Conservation (phyloP, 2,888 invertebrate genomes). For the Osmoderma eremita region DNA sequence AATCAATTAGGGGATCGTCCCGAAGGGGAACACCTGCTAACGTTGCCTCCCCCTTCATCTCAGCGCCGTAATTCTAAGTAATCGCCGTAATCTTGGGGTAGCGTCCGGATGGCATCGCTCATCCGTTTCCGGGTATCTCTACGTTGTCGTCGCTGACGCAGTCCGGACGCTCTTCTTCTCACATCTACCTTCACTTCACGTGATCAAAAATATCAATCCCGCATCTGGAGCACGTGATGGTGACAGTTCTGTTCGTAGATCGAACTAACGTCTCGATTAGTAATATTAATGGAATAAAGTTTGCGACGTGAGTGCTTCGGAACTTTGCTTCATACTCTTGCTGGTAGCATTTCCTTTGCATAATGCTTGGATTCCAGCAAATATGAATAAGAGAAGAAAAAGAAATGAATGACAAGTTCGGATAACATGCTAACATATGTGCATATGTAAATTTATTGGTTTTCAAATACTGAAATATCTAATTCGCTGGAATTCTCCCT, state of each 20-base stretch:
- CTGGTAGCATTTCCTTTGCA: neutral
- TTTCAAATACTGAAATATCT: no score
- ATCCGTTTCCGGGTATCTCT: constrained; percentile 50
- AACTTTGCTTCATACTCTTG: neutral
- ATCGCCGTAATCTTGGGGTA: constrained; percentile 43
- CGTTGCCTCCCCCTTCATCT: constrained; percentile 1
- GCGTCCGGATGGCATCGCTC: constrained; percentile 48
- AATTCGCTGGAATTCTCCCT: no score
- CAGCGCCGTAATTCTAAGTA: constrained; percentile 42
- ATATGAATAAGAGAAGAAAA: no score
- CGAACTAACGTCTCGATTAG: no score
- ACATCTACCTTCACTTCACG: constrained; percentile 51
- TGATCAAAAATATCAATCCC: constrained; percentile 53
- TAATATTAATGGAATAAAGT: constrained; percentile 17
- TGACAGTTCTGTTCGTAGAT: constrained; percentile 42
- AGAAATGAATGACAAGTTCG: no score
- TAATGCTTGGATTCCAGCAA: no score
- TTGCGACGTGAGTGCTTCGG: neutral
- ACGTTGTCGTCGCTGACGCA: constrained; percentile 41
- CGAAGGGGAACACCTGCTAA: constrained; percentile 24
- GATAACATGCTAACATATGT: no score
- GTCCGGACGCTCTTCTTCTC: constrained; percentile 8
- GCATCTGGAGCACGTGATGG: constrained; percentile 51
- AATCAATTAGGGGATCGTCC: constrained; percentile 27
- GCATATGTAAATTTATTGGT: no score